Conservation (phyloP, 2,888 invertebrate species). For the Oxytorus armatus region DNA sequence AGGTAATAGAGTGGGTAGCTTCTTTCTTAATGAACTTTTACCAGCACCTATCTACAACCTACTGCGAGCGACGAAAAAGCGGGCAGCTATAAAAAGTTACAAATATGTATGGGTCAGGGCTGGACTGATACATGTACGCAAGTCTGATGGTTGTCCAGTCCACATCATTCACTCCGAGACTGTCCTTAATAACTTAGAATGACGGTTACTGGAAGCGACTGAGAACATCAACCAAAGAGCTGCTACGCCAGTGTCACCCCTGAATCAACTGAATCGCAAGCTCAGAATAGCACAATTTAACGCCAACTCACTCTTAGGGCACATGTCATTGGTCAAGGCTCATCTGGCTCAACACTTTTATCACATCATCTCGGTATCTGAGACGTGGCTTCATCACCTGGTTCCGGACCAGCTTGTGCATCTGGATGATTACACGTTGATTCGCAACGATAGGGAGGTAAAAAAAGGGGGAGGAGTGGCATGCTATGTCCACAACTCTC, state of each 20-base stretch:
- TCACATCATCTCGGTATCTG: constrained; percentile 35
- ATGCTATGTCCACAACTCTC: constrained; percentile 38
- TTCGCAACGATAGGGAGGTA: constrained; percentile 39
- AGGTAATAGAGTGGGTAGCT: background rate
- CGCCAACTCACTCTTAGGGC: constrained; percentile 19
- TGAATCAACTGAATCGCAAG: background rate
- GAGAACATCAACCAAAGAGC: too few relatives aligned
- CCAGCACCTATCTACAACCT: background rate
- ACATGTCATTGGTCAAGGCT: background rate
- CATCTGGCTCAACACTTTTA: background rate
- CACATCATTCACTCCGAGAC: background rate
- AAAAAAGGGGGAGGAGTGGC: constrained; percentile 47
- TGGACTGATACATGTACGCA: background rate
- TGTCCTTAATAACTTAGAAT: background rate
- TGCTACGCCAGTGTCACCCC: background rate
- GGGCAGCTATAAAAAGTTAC: background rate
- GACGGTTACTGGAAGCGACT: background rate
- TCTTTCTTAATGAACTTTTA: background rate
- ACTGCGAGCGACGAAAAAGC: background rate
- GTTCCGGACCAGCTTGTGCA: constrained; percentile 7
- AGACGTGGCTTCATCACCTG: constrained; percentile 38
- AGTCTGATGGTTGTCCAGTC: background rate
- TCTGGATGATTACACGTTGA: constrained; percentile 3
- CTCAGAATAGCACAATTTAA: constrained; percentile 41
- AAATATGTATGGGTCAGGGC: background rate